These are phyloP conservation scores for Orthosia gracilis DNA, from an alignment of 2,888 invertebrate genomes.

Conservation along the genomic window DNA sequence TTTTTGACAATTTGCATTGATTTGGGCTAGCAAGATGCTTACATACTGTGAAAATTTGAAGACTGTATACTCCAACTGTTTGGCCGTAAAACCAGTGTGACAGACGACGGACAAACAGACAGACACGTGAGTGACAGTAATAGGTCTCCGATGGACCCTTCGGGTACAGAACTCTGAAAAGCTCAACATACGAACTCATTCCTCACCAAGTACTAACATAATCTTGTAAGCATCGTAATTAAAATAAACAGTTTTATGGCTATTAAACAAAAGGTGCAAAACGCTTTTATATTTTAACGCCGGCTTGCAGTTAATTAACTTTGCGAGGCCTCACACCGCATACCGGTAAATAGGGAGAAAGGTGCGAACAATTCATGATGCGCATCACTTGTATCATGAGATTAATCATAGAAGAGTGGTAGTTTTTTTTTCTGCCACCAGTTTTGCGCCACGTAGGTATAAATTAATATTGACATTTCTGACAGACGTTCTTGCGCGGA, in stretches of 20 bases:
- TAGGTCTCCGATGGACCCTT: too few species aligned
- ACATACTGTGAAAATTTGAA: too few species aligned
- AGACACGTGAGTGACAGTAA: too few species aligned
- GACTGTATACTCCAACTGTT: too few species aligned
- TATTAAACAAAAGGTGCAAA: slow-evolving; percentile 40
- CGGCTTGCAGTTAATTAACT: slow-evolving; percentile 37
- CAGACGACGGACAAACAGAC: too few species aligned
- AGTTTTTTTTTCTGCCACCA: not conserved
- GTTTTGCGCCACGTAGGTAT: not conserved
- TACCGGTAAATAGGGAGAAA: slow-evolving; percentile 43
- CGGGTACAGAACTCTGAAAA: not conserved
- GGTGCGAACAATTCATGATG: slow-evolving; percentile 46
- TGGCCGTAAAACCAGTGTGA: too few species aligned
- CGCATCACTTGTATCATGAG: slow-evolving; percentile 25
- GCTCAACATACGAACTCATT: slow-evolving; percentile 19
- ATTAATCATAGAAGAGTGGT: not conserved
- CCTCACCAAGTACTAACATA: slow-evolving; percentile 32
- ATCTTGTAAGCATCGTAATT: slow-evolving; percentile 48
- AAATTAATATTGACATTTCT: not conserved
- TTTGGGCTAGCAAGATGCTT: too few species aligned
- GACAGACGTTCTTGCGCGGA: not conserved
- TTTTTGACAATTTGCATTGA: too few species aligned
- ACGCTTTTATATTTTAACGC: slow-evolving; percentile 46
- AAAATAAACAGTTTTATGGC: slow-evolving; percentile 56
- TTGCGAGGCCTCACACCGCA: slow-evolving; percentile 14